phyloP scores from a whole-genome alignment of 2,113 vertebrate genomes.

The Danio rerio region DNA sequence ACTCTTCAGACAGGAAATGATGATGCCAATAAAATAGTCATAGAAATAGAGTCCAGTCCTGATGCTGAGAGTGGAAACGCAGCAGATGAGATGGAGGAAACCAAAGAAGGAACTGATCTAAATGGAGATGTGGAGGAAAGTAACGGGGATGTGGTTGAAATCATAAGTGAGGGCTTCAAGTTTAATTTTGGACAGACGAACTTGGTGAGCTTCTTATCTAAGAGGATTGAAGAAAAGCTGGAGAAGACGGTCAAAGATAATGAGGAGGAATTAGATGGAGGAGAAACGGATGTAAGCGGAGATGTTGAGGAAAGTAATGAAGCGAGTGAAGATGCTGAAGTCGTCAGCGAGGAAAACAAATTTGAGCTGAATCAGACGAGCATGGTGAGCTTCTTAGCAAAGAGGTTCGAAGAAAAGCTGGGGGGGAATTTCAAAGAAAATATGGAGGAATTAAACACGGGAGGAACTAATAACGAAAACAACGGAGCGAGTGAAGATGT shows the following conservation, averaged over 20 bases:
- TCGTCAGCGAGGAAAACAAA: slow-evolving; percentile 48
- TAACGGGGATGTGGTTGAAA: too few relatives aligned
- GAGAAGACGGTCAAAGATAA: neutral
- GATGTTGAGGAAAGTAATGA: slow-evolving; percentile 39
- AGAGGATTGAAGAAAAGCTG: too few relatives aligned
- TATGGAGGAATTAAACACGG: neutral
- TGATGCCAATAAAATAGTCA: neutral
- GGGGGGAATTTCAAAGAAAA: neutral
- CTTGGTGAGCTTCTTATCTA: too few relatives aligned
- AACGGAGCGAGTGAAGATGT: slow-evolving; percentile 65
- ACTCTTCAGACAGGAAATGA: slow-evolving; percentile 14
- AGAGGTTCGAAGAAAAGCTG: too few relatives aligned
- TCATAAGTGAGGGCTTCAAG: too few relatives aligned
- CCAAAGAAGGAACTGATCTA: neutral
- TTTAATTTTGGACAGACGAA: too few relatives aligned
- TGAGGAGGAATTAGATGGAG: neutral
- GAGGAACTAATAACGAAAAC: slow-evolving; percentile 26
- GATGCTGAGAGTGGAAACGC: slow-evolving; percentile 3
- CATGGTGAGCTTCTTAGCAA: too few relatives aligned
- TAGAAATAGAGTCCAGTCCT: slow-evolving; percentile 12
- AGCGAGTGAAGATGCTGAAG: slow-evolving; percentile 61
- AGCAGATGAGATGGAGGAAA: slow-evolving; percentile 3
- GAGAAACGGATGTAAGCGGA: neutral
- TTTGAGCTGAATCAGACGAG: neutral
- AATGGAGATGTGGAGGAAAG: too few relatives aligned